These are phyloP conservation scores for Rhagium mordax DNA, from an alignment of 2,888 invertebrate species.

Conservation along the genomic window DNA sequence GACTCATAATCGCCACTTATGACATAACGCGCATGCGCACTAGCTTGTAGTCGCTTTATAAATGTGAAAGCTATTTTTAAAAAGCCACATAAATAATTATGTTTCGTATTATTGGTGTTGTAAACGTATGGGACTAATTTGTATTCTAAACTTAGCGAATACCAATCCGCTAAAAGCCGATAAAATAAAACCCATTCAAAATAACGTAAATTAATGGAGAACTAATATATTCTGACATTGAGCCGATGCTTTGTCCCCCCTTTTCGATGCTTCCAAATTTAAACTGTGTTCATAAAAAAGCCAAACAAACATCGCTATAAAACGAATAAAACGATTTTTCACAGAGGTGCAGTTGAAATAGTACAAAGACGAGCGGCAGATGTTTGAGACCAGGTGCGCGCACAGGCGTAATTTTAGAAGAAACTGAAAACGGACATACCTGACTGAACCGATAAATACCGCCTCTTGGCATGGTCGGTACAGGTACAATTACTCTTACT, in stretches of 20 bases:
- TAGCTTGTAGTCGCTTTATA: no score
- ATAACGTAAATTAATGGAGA: conserved; percentile 19
- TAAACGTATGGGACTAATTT: neutral
- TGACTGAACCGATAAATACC: neutral
- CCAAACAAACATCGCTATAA: conserved; percentile 32
- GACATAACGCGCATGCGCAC: no score
- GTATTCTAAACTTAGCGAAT: neutral
- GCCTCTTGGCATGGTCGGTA: no score
- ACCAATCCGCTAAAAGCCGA: conserved; percentile 1
- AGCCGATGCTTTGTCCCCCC: conserved; percentile 20
- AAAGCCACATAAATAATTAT: neutral
- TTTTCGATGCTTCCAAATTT: conserved; percentile 36
- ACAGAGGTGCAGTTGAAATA: conserved; percentile 36
- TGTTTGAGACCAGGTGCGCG: conserved; percentile 46
- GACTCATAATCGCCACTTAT: no score
- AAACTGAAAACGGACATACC: conserved; percentile 17
- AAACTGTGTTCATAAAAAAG: conserved; percentile 39
- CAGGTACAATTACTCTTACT: no score
- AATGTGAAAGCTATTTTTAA: no score
- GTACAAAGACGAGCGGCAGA: conserved; percentile 47
- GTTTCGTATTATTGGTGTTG: neutral
- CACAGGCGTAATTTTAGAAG: conserved; percentile 37
- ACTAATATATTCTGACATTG: conserved; percentile 17
- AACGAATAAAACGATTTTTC: conserved; percentile 35
- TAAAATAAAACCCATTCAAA: conserved; percentile 2